Conservation (phyloP, 2,797 vertebrate species). For the Ambastaia sidthimunki region DNA sequence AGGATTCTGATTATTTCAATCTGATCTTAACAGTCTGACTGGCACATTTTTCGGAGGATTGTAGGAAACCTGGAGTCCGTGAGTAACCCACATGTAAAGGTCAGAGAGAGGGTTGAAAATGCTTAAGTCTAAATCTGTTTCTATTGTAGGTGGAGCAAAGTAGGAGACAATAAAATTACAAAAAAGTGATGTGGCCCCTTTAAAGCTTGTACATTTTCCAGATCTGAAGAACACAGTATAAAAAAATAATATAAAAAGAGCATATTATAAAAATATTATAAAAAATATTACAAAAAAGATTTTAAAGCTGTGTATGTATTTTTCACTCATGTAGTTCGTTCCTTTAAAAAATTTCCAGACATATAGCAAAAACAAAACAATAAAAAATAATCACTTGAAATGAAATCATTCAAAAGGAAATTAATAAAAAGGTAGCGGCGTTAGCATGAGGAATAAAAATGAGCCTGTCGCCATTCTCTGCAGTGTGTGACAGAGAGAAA, state of each 20-base stretch:
- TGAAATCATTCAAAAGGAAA: conserved; percentile 13
- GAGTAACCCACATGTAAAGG: neutral
- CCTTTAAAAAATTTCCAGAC: neutral
- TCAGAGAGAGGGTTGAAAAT: neutral
- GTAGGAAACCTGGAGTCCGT: too few species aligned
- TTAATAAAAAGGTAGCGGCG: neutral
- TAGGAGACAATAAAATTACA: neutral
- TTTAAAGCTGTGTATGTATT: neutral
- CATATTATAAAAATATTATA: too few species aligned
- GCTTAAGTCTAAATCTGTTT: neutral
- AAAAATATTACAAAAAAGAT: neutral
- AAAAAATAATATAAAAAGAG: too few species aligned
- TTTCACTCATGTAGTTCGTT: neutral
- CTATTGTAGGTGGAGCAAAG: neutral
- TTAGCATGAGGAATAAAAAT: conserved; percentile 20
- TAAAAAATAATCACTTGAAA: conserved; percentile 25
- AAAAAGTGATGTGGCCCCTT: neutral
- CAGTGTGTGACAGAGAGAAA: conserved; percentile 1
- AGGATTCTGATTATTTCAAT: too few species aligned
- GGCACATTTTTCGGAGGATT: too few species aligned
- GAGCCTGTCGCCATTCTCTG: neutral
- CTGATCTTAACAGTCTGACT: too few species aligned
- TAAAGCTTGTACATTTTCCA: neutral
- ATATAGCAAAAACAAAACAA: conserved; percentile 5
- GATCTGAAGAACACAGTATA: neutral